Base-by-base conservation (phyloP, 1,140 invertebrate species). In the Orius insidiosus region DNA sequence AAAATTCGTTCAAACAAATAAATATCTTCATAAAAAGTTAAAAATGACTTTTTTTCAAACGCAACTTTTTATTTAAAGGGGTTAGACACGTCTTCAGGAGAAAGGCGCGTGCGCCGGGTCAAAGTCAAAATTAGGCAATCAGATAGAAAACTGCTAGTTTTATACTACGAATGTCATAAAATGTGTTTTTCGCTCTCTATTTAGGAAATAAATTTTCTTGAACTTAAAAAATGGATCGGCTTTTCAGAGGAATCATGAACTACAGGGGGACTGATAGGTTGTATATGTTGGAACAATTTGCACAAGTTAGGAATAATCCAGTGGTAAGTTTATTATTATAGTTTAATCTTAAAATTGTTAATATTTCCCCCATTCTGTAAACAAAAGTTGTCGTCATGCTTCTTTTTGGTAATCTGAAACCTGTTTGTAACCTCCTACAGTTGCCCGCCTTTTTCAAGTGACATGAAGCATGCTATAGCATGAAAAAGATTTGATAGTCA, bases 251-350 rank as follows among this genome's bases (percentile, higher is more conserved):
- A 30, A 81, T 93, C 43, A 86, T 90, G 76, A 74, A 76, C 59
- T 93, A 90, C 63, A 70, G 85, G 39, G 69, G 78, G 43, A 78
- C 80, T 32, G 78, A 82, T 48, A 71, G 80, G 51, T 72, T 77
- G 50, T 76, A 72, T 59, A 88, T 93, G 84, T 83, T 93, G 10
- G 75, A 87, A 63, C 84, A 93, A 62, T 93, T 93, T 63, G 64
- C 84, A 63, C 67, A 80, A 72, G 84, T 93, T 49, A 73, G 70
- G 59, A 78, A 90, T 65, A 74, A 88, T 68, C 86, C 86, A 9
- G 75, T 78, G 70, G 87, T 90, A 66, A 72, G 74, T 66, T 51
- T 30, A 15, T 6, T 13, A 30, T 24, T 36, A 30, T 14, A 18
- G n/a, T 11, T 30, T 31, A 24, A 11, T n/a, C n/a, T n/a, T n/a